Conservation (phyloP, 2,888 invertebrate species). For the Xanthia icteritia region DNA sequence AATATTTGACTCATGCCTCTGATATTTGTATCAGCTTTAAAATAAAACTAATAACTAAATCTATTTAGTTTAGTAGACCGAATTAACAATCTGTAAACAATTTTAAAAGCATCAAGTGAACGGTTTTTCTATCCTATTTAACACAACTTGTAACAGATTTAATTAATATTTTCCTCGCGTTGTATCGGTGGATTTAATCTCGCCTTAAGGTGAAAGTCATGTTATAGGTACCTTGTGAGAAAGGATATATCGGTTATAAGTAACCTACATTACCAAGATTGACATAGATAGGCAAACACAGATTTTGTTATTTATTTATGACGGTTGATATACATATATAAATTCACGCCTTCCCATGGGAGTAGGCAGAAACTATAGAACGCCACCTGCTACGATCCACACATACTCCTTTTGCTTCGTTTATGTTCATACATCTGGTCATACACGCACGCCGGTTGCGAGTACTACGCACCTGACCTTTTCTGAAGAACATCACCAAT, state of each 20-base stretch:
- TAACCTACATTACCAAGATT: constrained; percentile 8
- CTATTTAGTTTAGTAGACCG: neutral
- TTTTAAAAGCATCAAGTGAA: neutral
- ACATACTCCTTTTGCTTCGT: no score
- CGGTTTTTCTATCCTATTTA: neutral
- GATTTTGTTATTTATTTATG: constrained; percentile 12
- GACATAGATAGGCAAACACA: constrained; percentile 1
- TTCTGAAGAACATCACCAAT: no score
- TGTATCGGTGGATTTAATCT: constrained; percentile 5
- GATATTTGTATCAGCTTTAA: neutral
- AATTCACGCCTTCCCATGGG: no score
- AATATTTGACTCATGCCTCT: neutral
- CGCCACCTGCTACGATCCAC: no score
- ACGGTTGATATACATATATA: no score
- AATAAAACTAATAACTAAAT: neutral
- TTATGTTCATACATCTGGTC: no score
- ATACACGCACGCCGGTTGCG: no score
- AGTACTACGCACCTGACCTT: no score
- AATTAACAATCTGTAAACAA: neutral
- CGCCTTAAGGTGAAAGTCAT: constrained; percentile 8
- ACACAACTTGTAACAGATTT: neutral
- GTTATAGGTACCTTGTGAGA: neutral
- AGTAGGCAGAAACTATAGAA: no score
- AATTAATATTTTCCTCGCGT: neutral
- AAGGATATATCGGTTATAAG: constrained; percentile 27